These are phyloP conservation scores for Passer domesticus DNA, from an alignment of 2,113 vertebrate genomes.

Conservation along the genomic window DNA sequence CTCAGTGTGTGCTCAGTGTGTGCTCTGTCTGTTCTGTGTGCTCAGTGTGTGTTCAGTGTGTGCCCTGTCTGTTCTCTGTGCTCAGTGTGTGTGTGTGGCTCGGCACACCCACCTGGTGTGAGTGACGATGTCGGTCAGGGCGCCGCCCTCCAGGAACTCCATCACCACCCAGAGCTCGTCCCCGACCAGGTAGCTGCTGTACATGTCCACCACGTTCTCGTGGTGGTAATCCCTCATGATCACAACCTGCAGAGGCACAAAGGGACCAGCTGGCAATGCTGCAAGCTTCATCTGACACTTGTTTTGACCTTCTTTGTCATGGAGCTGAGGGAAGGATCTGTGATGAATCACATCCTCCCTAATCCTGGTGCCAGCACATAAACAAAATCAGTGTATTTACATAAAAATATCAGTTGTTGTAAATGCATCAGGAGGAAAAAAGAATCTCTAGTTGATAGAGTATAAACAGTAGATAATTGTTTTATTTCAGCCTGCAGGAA, in stretches of 20 bases:
- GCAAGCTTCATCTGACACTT: background rate
- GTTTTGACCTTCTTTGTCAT: background rate
- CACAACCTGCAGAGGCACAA: conserved; percentile 83
- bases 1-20: too few species aligned
- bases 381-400: background rate
- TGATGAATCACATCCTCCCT: background rate
- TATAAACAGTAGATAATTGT: background rate
- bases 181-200: conserved; percentile 95
- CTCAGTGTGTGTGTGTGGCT: too few species aligned
- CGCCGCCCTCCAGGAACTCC: conserved; percentile 98
- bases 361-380: background rate
- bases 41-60: too few species aligned
- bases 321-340: background rate
- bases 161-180: conserved; percentile 99
- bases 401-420: background rate
- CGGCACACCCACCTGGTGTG: conserved; percentile 85
- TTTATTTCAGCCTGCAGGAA: background rate
- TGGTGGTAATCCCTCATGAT: conserved; percentile 99
- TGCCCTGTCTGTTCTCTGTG: too few species aligned
- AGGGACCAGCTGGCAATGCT: background rate
- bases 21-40: too few species aligned
- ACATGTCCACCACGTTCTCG: conserved; percentile 99
- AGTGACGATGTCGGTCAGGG: conserved; percentile 96
- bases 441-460: background rate
- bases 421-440: background rate